Evolutionary conservation across 2,888 invertebrate genomes (phyloP).

Genomic region (Euclidia mi): DNA sequence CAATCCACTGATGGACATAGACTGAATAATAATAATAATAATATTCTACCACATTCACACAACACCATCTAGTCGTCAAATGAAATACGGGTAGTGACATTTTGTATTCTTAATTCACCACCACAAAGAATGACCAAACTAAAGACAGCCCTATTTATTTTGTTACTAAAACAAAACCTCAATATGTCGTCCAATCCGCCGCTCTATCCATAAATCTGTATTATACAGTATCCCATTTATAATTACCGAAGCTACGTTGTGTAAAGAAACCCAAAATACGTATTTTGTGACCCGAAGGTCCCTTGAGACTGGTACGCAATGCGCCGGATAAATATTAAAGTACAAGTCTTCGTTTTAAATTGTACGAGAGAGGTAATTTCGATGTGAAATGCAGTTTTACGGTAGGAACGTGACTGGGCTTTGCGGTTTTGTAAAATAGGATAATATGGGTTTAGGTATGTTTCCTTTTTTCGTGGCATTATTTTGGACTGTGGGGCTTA

Average conservation of each 20-base stretch:
- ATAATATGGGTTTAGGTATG: conserved; percentile 1
- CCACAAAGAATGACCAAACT: too few relatives aligned
- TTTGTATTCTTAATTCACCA: too few relatives aligned
- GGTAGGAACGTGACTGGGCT: conserved; percentile 17
- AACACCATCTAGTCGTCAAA: too few relatives aligned
- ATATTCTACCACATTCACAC: too few relatives aligned
- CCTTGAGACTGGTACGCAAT: conserved; percentile 39
- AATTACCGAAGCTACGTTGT: conserved; percentile 49
- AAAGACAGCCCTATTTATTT: too few relatives aligned
- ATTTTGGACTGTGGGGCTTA: neutral
- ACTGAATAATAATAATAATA: too few relatives aligned
- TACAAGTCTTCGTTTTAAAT: conserved; percentile 29
- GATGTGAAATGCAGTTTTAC: conserved; percentile 42
- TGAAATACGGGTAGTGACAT: too few relatives aligned
- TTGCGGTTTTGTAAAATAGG: conserved; percentile 8
- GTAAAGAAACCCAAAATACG: conserved; percentile 44
- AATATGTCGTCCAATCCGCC: neutral
- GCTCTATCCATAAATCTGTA: conserved; percentile 27
- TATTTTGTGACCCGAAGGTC: conserved; percentile 37
- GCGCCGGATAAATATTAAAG: conserved; percentile 53
- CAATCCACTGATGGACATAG: too few relatives aligned
- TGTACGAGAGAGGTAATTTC: conserved; percentile 17
- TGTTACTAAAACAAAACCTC: conserved; percentile 3
- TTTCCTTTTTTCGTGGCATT: neutral
- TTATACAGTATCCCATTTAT: conserved; percentile 46